A percentile compares a stretch with the other conserved stretches of the same genome.
Evolutionary conservation across 2,113 vertebrate species (phyloP).

Genomic region (Plotosus lineatus): DNA sequence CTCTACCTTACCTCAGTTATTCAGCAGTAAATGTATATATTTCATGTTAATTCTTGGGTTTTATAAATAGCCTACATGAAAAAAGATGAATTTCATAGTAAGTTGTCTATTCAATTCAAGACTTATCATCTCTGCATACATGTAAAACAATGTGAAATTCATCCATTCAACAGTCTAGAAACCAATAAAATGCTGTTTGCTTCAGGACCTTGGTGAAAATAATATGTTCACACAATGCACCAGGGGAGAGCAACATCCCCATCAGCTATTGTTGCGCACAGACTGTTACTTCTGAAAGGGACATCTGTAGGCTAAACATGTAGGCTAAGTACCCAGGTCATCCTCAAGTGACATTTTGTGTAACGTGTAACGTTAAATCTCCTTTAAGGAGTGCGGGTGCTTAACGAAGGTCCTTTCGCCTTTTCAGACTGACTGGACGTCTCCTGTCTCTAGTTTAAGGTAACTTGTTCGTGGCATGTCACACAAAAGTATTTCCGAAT

Average conservation of each 20-base stretch:
- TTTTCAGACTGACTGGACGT: conserved; percentile 61
- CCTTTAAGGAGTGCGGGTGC: conserved; percentile 62
- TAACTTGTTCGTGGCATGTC: conserved; percentile 74
- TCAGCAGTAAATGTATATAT: conserved; percentile 56
- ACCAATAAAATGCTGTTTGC: conserved; percentile 24
- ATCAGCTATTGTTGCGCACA: conserved; percentile 22
- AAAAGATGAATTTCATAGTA: conserved; percentile 32
- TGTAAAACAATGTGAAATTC: background rate
- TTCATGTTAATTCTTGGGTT: conserved; percentile 46
- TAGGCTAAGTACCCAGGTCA: conserved; percentile 43
- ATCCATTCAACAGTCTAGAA: background rate
- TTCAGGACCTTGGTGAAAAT: conserved; percentile 18
- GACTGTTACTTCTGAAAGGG: conserved; percentile 44
- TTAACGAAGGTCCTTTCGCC: conserved; percentile 59
- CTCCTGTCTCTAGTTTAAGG: conserved; percentile 58
- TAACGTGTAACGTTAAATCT: conserved; percentile 59
- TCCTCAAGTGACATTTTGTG: conserved; percentile 58
- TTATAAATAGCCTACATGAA: conserved; percentile 11
- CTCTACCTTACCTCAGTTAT: conserved; percentile 64
- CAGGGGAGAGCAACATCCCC: background rate
- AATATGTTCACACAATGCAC: background rate
- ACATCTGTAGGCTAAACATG: conserved; percentile 50
- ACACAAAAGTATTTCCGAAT: conserved; percentile 67
- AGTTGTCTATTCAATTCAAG: conserved; percentile 22
- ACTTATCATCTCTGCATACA: background rate